Conservation (phyloP, 2,888 invertebrate species). For the Cephus pygmeus region DNA sequence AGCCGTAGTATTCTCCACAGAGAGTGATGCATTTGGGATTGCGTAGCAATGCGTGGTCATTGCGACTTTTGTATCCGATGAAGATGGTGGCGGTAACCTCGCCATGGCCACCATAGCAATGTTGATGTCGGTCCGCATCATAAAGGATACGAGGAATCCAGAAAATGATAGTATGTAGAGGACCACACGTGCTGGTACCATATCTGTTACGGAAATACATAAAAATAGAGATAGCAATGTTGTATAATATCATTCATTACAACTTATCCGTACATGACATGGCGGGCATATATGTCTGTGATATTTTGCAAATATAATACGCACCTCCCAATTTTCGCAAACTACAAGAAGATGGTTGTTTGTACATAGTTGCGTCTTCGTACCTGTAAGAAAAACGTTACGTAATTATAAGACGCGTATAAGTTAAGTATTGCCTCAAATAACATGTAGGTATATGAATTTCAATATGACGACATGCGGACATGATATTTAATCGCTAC, state of each 20-base stretch:
- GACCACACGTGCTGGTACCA: conserved; percentile 76
- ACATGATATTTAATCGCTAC: not conserved
- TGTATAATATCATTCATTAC: no score
- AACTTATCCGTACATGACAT: no score
- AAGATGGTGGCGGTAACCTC: conserved; percentile 46
- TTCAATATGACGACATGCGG: not conserved
- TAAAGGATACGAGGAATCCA: conserved; percentile 79
- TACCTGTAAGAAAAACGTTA: conserved; percentile 40
- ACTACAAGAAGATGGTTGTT: conserved; percentile 38
- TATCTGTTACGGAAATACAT: conserved; percentile 54
- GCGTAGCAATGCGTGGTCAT: conserved; percentile 53
- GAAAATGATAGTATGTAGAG: conserved; percentile 79
- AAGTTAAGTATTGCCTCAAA: not conserved
- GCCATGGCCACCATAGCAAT: conserved; percentile 79
- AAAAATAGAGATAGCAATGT: not conserved
- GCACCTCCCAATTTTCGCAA: conserved; percentile 35
- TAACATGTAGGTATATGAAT: not conserved
- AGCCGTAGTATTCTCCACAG: conserved; percentile 28
- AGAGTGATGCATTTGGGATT: conserved; percentile 35
- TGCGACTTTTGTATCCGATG: conserved; percentile 33
- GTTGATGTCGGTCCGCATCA: conserved; percentile 82
- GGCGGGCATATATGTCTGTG: no score
- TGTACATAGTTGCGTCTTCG: conserved; percentile 47
- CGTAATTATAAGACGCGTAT: not conserved
- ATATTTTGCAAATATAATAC: not conserved